These are phyloP conservation scores for Coecobrya sp. DNA, from an alignment of 2,888 invertebrate species.

Conservation along the genomic window DNA sequence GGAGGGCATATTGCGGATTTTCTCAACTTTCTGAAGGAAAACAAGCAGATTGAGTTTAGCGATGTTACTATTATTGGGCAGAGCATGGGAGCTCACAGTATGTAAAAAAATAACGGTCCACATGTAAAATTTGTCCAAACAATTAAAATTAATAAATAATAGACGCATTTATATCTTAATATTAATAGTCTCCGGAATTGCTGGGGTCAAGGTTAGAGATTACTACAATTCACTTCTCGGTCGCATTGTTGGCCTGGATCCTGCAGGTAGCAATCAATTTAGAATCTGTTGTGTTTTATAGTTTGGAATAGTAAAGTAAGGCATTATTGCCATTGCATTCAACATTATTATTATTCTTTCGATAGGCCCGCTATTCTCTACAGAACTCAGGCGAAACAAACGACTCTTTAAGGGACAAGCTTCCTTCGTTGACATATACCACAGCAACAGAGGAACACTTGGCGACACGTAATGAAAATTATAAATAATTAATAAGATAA, in stretches of 20 bases:
- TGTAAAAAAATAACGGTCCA: neutral
- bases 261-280: constrained; percentile 66
- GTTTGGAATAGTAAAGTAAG: too few relatives aligned
- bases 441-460: constrained; percentile 77
- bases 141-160: too few relatives aligned
- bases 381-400: constrained; percentile 66
- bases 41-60: constrained; percentile 62
- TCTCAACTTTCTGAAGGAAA: constrained; percentile 65
- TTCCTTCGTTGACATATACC: constrained; percentile 81
- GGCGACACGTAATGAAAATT: constrained; percentile 13
- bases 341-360: neutral
- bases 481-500: too few relatives aligned
- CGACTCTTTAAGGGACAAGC: constrained; percentile 77
- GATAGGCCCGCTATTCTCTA: constrained; percentile 66
- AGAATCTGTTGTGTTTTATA: neutral
- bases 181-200: constrained; percentile 66
- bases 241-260: constrained; percentile 79
- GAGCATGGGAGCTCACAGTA: constrained; percentile 83
- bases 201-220: constrained; percentile 13
- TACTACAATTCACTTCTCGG: neutral
- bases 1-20: constrained; percentile 80
- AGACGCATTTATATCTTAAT: neutral
- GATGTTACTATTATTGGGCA: constrained; percentile 80
- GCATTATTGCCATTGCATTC: too few relatives aligned
- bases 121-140: too few relatives aligned